A percentile compares a stretch with the other conserved stretches of the same genome.
These are phyloP conservation scores for Pectinophora gossypiella DNA, from an alignment of 1,140 invertebrate genomes.

Conservation along the genomic window DNA sequence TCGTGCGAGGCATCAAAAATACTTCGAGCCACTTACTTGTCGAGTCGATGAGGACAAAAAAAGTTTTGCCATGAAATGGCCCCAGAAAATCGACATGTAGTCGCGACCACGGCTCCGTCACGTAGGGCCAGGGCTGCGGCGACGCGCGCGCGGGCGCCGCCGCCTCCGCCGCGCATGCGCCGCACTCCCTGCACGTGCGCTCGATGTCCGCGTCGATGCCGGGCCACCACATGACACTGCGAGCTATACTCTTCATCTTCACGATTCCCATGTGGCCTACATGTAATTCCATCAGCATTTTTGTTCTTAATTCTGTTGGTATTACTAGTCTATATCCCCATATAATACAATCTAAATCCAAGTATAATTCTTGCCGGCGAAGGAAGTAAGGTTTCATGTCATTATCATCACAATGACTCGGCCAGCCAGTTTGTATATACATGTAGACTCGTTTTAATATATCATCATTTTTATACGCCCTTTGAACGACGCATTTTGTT, in stretches of 20 bases:
- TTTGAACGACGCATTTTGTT: not conserved
- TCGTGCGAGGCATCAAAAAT: no score
- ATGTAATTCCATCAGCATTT: not conserved
- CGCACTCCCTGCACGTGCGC: no score
- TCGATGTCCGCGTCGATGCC: no score
- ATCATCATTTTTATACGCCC: not conserved
- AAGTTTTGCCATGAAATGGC: no score
- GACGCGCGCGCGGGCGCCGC: no score
- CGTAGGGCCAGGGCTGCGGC: no score
- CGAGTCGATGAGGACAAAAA: no score
- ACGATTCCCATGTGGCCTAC: not conserved
- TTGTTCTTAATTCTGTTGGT: not conserved
- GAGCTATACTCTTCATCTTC: not conserved
- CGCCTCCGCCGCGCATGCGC: no score
- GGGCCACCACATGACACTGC: conserved; percentile 1
- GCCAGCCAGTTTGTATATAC: not conserved
- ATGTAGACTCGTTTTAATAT: not conserved
- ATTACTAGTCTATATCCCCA: conserved; percentile 1
- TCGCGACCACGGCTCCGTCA: no score
- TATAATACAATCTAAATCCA: not conserved
- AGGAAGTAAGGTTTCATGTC: not conserved
- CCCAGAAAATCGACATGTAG: no score
- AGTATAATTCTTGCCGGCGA: not conserved
- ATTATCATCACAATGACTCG: not conserved
- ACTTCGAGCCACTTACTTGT: no score